Percentiles rank a stretch among this genome's conserved stretches.
phyloP scores from a whole-genome alignment of 2,888 invertebrate genomes.

The Sericinus montela region DNA sequence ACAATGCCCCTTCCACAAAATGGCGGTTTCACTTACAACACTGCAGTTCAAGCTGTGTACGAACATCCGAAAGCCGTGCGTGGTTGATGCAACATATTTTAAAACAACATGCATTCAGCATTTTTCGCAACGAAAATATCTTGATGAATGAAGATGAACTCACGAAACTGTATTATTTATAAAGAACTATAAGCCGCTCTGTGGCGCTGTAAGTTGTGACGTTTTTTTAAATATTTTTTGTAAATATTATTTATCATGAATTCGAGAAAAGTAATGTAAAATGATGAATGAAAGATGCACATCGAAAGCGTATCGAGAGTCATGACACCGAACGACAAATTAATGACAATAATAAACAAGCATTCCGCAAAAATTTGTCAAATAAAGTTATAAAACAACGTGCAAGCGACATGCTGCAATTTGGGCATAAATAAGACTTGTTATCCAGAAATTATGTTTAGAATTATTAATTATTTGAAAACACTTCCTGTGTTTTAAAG shows the following conservation, averaged over 20 bases:
- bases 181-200: conserved; percentile 4
- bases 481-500: no score
- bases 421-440: conserved; percentile 30
- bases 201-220: conserved; percentile 14
- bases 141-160: conserved; percentile 45
- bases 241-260: conserved; percentile 8
- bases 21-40: conserved; percentile 73
- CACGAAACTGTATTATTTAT: conserved; percentile 29
- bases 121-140: conserved; percentile 67
- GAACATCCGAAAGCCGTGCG: conserved; percentile 77
- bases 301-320: conserved; percentile 61
- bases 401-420: conserved; percentile 65
- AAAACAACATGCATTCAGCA: conserved; percentile 72
- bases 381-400: conserved; percentile 48
- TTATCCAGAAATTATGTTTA: conserved; percentile 37
- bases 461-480: no score
- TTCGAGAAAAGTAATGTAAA: conserved; percentile 20
- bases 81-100: conserved; percentile 67
- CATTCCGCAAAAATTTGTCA: conserved; percentile 50
- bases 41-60: conserved; percentile 74
- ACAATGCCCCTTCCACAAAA: conserved; percentile 62
- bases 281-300: conserved; percentile 54
- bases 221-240: conserved; percentile 18
- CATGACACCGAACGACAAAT: conserved; percentile 41
- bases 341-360: conserved; percentile 46